Conservation (phyloP, 2,113 vertebrate genomes). For the Noturus placidus region DNA sequence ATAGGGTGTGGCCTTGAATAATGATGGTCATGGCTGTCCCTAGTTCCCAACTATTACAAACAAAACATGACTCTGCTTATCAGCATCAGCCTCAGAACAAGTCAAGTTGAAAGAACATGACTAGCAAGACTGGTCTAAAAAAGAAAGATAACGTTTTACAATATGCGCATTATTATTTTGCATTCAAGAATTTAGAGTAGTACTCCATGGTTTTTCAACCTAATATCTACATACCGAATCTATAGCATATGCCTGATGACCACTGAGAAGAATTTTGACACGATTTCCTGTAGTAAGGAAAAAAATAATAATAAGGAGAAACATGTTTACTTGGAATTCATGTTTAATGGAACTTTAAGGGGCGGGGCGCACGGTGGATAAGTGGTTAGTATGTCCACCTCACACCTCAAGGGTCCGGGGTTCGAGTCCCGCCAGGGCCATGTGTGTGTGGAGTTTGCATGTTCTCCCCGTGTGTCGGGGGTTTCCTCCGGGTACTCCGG, state of each 20-base stretch:
- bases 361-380: no score
- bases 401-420: no score
- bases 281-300: not conserved
- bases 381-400: no score
- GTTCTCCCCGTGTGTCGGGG: no score
- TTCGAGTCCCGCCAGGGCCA: no score
- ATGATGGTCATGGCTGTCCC: not conserved
- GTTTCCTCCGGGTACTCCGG: no score
- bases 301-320: not conserved
- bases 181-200: not conserved
- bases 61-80: not conserved
- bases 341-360: not conserved
- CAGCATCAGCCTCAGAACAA: not conserved
- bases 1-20: constrained; percentile 8
- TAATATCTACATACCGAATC: not conserved
- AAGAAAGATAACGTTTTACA: not conserved
- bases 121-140: not conserved
- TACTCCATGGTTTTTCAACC: not conserved
- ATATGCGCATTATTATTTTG: not conserved
- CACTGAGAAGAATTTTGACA: not conserved
- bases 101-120: not conserved
- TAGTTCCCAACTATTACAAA: not conserved
- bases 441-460: no score
- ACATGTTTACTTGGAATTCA: not conserved
- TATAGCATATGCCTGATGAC: not conserved